Evolutionary conservation across 2,888 invertebrate species (phyloP).

Genomic region (Agrochola macilenta): DNA sequence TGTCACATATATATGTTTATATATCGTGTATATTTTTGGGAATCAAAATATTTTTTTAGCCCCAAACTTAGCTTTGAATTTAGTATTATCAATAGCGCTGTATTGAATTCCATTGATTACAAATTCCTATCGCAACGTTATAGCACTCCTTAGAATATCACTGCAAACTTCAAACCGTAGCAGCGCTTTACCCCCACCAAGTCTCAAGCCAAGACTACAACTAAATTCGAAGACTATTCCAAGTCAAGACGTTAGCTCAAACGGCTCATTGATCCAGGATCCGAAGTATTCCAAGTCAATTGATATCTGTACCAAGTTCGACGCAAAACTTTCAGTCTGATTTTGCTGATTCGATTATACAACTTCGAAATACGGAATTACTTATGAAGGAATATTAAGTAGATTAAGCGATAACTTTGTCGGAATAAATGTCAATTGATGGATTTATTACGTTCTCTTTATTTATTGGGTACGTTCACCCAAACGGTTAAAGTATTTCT

Average conservation of each 20-base stretch:
- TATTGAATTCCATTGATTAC: too few relatives aligned
- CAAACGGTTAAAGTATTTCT: constrained; percentile 6
- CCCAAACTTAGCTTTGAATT: too few relatives aligned
- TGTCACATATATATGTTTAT: too few relatives aligned
- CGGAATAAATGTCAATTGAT: constrained; percentile 45
- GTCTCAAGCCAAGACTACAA: constrained; percentile 12
- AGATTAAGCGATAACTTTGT: constrained; percentile 55
- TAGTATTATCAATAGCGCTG: too few relatives aligned
- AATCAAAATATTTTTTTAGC: not conserved
- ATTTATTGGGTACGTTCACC: constrained; percentile 26
- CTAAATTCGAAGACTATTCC: constrained; percentile 21
- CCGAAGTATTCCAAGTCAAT: constrained; percentile 48
- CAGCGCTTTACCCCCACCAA: constrained; percentile 15
- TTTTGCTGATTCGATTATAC: constrained; percentile 64
- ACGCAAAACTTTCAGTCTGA: constrained; percentile 59
- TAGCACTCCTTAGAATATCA: not conserved
- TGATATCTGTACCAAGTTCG: constrained; percentile 60
- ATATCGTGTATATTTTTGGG: not conserved
- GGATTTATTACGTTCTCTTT: constrained; percentile 47
- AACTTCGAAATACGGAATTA: constrained; percentile 60
- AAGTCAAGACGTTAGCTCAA: constrained; percentile 25
- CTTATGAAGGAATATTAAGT: constrained; percentile 60
- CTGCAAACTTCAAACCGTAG: constrained; percentile 11
- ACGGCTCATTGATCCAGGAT: constrained; percentile 38
- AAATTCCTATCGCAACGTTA: not conserved